Conservation (phyloP, 2,797 vertebrate species). For the Poecile montanus region DNA sequence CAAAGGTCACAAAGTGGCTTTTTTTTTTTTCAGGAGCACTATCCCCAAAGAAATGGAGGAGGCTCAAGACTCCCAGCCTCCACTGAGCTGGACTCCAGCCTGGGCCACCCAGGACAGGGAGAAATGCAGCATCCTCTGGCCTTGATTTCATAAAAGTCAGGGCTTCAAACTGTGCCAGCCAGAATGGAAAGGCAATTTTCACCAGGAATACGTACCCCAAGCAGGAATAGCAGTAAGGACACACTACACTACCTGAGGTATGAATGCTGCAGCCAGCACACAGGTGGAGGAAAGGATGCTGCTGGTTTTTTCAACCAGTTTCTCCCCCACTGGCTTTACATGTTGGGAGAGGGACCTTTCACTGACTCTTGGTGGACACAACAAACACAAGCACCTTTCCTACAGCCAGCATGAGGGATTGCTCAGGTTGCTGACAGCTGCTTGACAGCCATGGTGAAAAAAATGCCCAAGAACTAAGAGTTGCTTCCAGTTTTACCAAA, state of each 20-base stretch:
- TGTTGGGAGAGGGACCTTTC: not conserved
- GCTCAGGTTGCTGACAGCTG: not conserved
- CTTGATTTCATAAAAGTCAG: not conserved
- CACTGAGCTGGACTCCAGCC: not conserved
- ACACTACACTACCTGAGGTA: not conserved
- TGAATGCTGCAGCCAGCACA: not conserved
- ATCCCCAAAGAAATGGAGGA: not conserved
- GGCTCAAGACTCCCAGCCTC: not conserved
- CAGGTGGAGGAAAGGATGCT: not conserved
- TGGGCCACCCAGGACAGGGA: not conserved
- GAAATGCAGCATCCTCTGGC: not conserved
- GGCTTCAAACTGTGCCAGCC: not conserved
- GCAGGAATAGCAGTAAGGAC: not conserved
- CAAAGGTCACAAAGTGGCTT: rapidly evolving
- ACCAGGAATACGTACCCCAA: not conserved
- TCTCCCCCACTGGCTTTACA: not conserved
- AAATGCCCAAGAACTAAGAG: not conserved
- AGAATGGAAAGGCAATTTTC: not conserved
- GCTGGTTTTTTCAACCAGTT: not conserved
- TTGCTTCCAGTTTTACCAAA: not conserved
- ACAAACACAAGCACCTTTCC: not conserved
- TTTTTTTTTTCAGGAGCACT: not conserved
- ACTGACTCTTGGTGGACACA: not conserved
- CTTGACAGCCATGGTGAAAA: not conserved
- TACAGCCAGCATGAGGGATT: not conserved